Conservation (phyloP, 1,140 invertebrate genomes). For the Camponotus vicinus region DNA sequence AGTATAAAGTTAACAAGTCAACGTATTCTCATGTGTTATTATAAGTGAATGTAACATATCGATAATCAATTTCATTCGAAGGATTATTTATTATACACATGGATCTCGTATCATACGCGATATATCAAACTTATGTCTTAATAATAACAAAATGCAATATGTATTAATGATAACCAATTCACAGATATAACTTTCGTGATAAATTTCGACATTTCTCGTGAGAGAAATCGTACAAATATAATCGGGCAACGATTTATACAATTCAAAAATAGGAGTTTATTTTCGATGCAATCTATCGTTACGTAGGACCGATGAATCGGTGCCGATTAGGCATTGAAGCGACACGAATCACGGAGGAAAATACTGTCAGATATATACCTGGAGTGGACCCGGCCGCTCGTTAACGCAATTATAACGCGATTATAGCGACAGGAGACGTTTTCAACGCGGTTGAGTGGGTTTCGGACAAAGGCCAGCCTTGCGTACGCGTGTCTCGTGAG, state of each 20-base stretch:
- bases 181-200: too few relatives aligned
- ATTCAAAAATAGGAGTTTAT: background rate
- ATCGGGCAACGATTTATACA: background rate
- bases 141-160: too few relatives aligned
- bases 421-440: constrained; percentile 63
- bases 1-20: background rate
- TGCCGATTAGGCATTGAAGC: background rate
- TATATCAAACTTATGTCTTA: background rate
- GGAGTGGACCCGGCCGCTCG: constrained; percentile 18
- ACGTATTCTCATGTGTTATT: background rate
- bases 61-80: background rate
- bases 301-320: background rate
- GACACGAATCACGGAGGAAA: background rate
- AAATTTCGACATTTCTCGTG: background rate
- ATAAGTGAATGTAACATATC: constrained; percentile 4
- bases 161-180: too few relatives aligned
- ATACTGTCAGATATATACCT: background rate
- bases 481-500: constrained; percentile 66
- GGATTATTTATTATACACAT: background rate
- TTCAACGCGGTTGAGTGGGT: constrained; percentile 72
- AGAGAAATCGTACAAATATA: background rate
- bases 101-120: background rate
- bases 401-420: constrained; percentile 70
- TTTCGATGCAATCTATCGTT: background rate
- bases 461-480: constrained; percentile 84